These are phyloP conservation scores for Otus scops DNA, from an alignment of 2,797 vertebrate genomes.

Conservation along the genomic window DNA sequence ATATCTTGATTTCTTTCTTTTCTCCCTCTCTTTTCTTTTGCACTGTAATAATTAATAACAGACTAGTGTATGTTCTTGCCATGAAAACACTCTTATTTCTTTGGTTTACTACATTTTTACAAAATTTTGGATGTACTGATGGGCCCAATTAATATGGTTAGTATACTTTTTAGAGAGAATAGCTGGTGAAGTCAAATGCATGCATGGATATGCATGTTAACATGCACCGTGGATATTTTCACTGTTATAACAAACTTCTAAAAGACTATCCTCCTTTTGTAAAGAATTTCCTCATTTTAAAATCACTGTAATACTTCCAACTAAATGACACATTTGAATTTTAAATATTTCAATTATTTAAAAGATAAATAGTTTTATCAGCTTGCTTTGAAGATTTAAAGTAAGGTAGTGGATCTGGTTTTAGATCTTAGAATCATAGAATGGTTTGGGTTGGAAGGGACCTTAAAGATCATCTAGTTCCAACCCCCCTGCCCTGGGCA, in stretches of 20 bases:
- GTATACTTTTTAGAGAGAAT: neutral
- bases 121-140: neutral
- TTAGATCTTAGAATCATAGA: neutral
- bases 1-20: neutral
- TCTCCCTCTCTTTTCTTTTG: neutral
- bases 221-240: neutral
- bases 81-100: neutral
- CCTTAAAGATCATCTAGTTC: no score
- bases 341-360: neutral
- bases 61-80: neutral
- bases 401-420: neutral
- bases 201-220: neutral
- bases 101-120: neutral
- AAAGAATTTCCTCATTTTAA: neutral
- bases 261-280: neutral
- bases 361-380: neutral
- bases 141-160: neutral
- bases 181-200: neutral
- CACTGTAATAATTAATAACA: neutral
- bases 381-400: neutral
- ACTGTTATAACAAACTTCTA: neutral
- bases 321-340: neutral
- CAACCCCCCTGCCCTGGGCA: no score
- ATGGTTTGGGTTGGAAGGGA: no score
- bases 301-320: neutral